Base-by-base conservation (phyloP, 2,888 invertebrate genomes). In the Ochlodes sylvanus region DNA sequence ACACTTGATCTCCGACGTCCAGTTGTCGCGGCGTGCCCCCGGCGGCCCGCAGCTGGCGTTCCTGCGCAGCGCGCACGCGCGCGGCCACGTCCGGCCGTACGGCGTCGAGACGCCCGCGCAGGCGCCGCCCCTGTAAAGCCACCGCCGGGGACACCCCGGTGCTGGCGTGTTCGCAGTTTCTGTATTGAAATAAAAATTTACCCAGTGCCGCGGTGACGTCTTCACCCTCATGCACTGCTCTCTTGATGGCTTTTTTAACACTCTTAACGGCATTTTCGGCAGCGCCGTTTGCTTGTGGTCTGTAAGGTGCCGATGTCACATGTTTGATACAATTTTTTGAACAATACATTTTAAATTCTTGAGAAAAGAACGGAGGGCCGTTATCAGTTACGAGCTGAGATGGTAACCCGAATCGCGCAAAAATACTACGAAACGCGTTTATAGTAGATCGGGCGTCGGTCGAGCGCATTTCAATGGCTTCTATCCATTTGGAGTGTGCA, bases 81-180 rank as follows among this genome's bases (percentile, higher is more conserved):
- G 27, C 2, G 5, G 27, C 27, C 5, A 5, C 5, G 5, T 27
- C 5, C 5, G 27, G 27, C 27, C 27, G 27, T 5, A 27, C 5
- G 3, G 54, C 54, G 14, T 54, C 54, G 0, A 27, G 27, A 1
- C 54, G 21, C 4, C 14, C 7, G 14, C 54, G 21, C 15, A 54
- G n/a, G 14, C 54, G 21, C 12, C n/a, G 10, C 21, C 54, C 54
- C 32, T 14, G 54, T 27, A 54, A 14, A 7, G 54, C 54, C 1
- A 54, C 54, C 27, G 54, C 54, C 54, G 54, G 54, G 2, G 54
- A 12, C n/a, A 54, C 27, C 21, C 54, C 54, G 14, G 54, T 54
- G 6, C 5, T 54, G 6, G 54, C 32, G 4, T 54, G 27, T 14
- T 54, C 14, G 14, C 54, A 54, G n/a, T 54, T 54, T 0, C 54